phyloP scores from a whole-genome alignment of 2,797 vertebrate species.

The Pogoniulus pusillus region DNA sequence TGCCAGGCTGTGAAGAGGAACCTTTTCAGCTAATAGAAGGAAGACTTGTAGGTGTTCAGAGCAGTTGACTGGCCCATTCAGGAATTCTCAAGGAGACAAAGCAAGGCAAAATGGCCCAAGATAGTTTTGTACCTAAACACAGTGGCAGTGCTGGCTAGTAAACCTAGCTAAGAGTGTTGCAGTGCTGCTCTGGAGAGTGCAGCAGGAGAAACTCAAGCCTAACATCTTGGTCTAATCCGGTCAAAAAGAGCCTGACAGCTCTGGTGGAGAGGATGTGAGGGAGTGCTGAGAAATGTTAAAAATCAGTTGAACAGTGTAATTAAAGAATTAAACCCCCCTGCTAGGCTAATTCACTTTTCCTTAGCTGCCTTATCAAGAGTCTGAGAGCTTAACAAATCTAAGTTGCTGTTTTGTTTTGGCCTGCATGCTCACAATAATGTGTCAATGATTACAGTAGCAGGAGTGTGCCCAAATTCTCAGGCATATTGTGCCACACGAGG shows the following conservation, averaged over 20 bases:
- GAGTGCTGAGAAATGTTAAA: neutral
- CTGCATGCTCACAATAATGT: neutral
- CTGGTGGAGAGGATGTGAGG: neutral
- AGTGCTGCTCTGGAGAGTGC: neutral
- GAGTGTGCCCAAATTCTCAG: neutral
- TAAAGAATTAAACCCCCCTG: neutral
- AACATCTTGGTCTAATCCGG: neutral
- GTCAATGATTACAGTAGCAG: neutral
- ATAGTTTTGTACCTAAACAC: neutral
- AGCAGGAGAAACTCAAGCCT: neutral
- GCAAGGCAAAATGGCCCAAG: no score
- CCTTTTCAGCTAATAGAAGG: no score
- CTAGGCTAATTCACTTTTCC: neutral
- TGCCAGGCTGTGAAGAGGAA: no score
- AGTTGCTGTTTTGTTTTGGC: neutral
- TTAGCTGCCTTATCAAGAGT: neutral
- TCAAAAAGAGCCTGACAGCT: neutral
- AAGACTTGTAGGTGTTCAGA: no score
- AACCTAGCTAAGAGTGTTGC: neutral
- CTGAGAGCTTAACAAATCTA: neutral
- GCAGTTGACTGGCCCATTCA: no score
- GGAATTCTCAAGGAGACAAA: no score
- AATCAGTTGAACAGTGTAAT: neutral
- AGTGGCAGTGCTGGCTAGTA: neutral
- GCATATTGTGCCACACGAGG: neutral